Evolutionary conservation across 2,113 vertebrate genomes (phyloP).

Genomic region (Leptosomus discolor): DNA sequence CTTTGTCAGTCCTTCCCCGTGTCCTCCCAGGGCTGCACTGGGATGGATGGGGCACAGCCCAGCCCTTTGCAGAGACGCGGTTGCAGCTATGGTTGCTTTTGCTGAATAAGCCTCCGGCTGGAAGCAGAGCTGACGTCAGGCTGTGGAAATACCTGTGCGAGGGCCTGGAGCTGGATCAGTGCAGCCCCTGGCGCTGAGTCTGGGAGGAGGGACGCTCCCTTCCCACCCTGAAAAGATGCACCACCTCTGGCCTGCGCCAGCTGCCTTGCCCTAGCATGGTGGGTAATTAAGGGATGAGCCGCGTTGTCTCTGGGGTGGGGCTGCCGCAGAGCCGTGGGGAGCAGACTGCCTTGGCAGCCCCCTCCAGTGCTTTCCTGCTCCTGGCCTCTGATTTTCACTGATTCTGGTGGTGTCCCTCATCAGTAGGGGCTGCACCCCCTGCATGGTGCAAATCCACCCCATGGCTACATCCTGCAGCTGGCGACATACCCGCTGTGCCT

Average conservation of each 20-base stretch:
- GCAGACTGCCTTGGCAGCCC: not conserved
- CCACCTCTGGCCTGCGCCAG: not conserved
- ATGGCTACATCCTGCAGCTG: accelerated
- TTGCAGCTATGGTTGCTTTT: not conserved
- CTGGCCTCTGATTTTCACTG: not conserved
- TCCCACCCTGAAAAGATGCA: not conserved
- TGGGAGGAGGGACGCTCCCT: not conserved
- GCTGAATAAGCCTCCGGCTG: not conserved
- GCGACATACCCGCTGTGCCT: accelerated
- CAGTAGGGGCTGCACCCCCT: not conserved
- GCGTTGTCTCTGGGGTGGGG: not conserved
- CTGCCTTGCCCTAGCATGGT: not conserved
- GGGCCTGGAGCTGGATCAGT: not conserved
- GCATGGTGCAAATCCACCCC: not conserved
- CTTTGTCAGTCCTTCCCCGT: not conserved
- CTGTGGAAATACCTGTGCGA: not conserved
- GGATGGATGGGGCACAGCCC: not conserved
- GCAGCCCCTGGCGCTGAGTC: not conserved
- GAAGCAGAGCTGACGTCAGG: not conserved
- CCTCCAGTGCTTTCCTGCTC: not conserved
- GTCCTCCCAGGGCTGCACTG: not conserved
- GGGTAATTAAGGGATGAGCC: not conserved
- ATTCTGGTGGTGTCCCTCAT: not conserved
- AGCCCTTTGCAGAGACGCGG: not conserved
- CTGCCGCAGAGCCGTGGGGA: not conserved